These are phyloP conservation scores for Hydrophis major DNA, from an alignment of 2,797 vertebrate species.

Conservation along the genomic window DNA sequence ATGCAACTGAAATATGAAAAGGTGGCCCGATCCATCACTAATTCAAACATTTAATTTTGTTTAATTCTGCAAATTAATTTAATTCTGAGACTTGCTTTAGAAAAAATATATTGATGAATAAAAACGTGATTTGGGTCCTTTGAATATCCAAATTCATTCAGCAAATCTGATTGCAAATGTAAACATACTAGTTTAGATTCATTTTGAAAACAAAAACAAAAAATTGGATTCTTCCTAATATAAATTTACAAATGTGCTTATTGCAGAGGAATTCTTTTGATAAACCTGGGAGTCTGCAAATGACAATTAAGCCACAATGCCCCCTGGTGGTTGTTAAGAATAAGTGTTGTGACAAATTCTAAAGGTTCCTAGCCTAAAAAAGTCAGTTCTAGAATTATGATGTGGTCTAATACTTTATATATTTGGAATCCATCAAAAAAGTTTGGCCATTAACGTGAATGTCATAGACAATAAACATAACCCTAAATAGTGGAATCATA, in stretches of 20 bases:
- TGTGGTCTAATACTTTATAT: background rate
- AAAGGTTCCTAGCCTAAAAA: background rate
- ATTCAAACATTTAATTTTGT: background rate
- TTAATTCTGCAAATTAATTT: conserved; percentile 49
- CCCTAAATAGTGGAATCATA: background rate
- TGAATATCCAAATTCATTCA: conserved; percentile 59
- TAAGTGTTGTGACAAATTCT: background rate
- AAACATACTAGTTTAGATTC: conserved; percentile 40
- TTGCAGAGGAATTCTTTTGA: conserved; percentile 43
- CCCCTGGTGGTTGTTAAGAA: conserved; percentile 73
- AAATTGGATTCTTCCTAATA: conserved; percentile 53
- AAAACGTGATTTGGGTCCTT: conserved; percentile 40
- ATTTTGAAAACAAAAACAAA: conserved; percentile 37
- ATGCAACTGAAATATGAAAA: background rate
- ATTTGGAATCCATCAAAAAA: background rate
- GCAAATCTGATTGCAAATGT: conserved; percentile 53
- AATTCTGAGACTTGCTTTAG: conserved; percentile 41
- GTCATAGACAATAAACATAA: background rate
- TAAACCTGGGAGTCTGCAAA: conserved; percentile 20
- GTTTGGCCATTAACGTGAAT: background rate
- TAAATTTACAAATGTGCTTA: conserved; percentile 23
- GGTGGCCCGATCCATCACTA: too few species aligned
- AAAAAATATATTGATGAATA: conserved; percentile 40
- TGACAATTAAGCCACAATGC: conserved; percentile 77
- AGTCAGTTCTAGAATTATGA: background rate